A percentile compares a stretch with the other conserved stretches of the same genome.
Evolutionary conservation across 2,888 invertebrate species (phyloP).

Genomic region (Oscheius sp.): DNA sequence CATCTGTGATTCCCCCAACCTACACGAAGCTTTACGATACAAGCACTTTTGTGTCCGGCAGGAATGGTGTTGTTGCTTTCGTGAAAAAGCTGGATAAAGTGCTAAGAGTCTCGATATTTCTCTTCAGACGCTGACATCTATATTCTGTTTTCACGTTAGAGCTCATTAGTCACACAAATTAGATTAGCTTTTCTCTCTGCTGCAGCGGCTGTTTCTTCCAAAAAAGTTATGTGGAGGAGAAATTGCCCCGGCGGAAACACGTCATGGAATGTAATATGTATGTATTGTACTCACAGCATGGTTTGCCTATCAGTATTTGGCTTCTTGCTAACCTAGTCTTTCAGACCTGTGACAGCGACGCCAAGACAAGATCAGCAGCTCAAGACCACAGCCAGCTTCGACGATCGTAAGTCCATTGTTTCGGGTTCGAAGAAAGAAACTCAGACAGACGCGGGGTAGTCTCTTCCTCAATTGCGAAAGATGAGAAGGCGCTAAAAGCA

Average conservation of each 20-base stretch:
- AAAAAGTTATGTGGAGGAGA: not conserved
- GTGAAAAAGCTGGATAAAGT: slow-evolving; percentile 11
- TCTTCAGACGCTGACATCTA: not conserved
- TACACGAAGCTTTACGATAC: slow-evolving; percentile 14
- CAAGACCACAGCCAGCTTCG: slow-evolving; percentile 27
- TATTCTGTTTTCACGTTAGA: slow-evolving; percentile 26
- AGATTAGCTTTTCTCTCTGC: slow-evolving; percentile 22
- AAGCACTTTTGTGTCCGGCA: slow-evolving; percentile 8
- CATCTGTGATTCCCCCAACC: slow-evolving; percentile 14
- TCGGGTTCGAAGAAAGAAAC: not conserved
- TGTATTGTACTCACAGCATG: not conserved
- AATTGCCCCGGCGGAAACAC: too few species aligned
- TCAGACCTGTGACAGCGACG: slow-evolving; percentile 19
- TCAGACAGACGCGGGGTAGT: not conserved
- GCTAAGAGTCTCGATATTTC: slow-evolving; percentile 5
- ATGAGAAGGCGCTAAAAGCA: slow-evolving; percentile 29
- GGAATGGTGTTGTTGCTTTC: slow-evolving; percentile 20
- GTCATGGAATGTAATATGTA: not conserved
- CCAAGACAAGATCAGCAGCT: slow-evolving; percentile 21
- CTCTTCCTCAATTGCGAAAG: too few species aligned
- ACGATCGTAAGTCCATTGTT: slow-evolving; percentile 18
- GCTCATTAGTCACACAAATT: slow-evolving; percentile 31
- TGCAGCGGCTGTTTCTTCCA: slow-evolving; percentile 7
- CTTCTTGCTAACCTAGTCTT: not conserved
- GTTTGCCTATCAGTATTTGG: not conserved